These are phyloP conservation scores for Gallinago media DNA, from an alignment of 2,113 vertebrate species.

Conservation along the genomic window DNA sequence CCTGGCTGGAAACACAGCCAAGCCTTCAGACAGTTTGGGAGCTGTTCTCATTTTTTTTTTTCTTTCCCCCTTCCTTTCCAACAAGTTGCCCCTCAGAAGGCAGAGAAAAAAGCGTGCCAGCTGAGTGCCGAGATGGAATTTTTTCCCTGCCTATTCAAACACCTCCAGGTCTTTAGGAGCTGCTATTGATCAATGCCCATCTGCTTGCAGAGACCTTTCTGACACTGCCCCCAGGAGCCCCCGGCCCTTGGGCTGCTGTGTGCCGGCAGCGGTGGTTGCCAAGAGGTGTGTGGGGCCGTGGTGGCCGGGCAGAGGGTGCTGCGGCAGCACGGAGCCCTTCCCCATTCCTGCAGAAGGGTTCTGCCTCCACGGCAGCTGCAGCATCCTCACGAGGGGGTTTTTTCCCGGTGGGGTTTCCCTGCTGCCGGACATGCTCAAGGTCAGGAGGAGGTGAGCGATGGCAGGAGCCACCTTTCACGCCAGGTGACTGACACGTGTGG, in stretches of 20 bases:
- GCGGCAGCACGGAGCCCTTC: background rate
- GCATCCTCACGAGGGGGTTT: background rate
- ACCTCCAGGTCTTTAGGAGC: background rate
- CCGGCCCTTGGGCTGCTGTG: background rate
- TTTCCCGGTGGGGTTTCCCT: background rate
- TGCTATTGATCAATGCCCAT: background rate
- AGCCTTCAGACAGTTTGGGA: background rate
- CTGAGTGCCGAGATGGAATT: background rate
- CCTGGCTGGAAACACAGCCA: background rate
- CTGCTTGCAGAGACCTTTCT: background rate
- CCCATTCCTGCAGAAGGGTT: background rate
- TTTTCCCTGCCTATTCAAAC: background rate
- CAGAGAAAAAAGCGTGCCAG: background rate
- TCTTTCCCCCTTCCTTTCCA: background rate
- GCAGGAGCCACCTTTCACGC: background rate
- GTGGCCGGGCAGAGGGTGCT: background rate
- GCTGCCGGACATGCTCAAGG: background rate
- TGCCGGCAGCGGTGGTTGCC: accelerated
- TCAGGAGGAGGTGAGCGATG: accelerated
- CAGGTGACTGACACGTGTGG: accelerated
- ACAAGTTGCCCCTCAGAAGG: background rate
- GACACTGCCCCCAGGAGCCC: background rate
- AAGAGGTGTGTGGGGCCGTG: background rate
- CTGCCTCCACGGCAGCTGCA: background rate
- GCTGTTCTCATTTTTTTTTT: background rate